Evolutionary conservation across 30 jellyfish, hydroid and myxozoan genomes (phyloP).

Genomic region (Calvadosia cruxmelitensis): DNA sequence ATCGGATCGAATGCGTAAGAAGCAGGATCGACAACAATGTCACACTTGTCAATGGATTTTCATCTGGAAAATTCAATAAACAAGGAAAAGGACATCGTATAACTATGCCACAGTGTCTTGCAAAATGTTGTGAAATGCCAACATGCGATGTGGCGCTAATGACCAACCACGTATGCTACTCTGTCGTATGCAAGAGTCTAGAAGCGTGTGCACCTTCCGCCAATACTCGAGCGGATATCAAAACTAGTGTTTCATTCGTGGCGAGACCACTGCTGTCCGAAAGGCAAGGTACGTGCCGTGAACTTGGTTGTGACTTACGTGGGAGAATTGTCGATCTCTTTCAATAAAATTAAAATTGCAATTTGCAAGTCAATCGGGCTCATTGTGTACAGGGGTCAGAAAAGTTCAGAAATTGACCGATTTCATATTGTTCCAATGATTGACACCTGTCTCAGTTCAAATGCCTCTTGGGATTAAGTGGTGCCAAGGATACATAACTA

Average conservation of each 20-base stretch:
- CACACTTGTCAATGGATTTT: slow-evolving; percentile 63
- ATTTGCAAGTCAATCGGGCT: too few species aligned
- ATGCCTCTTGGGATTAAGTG: too few species aligned
- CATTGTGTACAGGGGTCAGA: too few species aligned
- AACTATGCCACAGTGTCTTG: slow-evolving; percentile 62
- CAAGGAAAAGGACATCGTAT: slow-evolving; percentile 51
- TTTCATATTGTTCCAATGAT: too few species aligned
- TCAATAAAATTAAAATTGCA: too few species aligned
- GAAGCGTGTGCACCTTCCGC: slow-evolving; percentile 85
- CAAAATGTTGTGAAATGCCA: slow-evolving; percentile 69
- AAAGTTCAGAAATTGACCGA: too few species aligned
- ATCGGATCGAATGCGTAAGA: slow-evolving; percentile 47
- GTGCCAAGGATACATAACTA: too few species aligned
- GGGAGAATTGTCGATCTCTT: too few species aligned
- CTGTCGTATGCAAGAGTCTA: slow-evolving; percentile 57
- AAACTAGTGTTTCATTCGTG: slow-evolving; percentile 56
- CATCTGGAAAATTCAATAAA: slow-evolving; percentile 57
- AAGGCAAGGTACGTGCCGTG: slow-evolving; percentile 26
- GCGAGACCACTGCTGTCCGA: slow-evolving; percentile 46
- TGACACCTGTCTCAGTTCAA: too few species aligned
- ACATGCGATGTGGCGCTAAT: slow-evolving; percentile 87
- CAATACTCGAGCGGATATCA: slow-evolving; percentile 20
- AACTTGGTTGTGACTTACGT: neutral
- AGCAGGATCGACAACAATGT: slow-evolving; percentile 78
- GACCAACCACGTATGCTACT: slow-evolving; percentile 59